Conservation (phyloP, 2,888 invertebrate species). For the Vanessa cardui region DNA sequence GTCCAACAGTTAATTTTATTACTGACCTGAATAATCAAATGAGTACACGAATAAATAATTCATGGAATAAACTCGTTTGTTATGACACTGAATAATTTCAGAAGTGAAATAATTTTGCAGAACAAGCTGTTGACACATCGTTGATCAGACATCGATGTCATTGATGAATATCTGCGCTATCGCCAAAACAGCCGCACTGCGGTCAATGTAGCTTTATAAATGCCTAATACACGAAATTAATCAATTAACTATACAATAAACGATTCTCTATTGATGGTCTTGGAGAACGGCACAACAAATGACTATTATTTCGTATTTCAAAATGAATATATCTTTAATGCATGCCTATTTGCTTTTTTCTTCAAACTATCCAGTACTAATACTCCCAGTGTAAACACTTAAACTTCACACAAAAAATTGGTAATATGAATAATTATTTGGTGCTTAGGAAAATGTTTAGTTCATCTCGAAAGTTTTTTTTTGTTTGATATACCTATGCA, state of each 20-base stretch:
- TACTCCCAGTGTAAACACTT: too few species aligned
- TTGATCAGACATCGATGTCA: neutral
- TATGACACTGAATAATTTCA: conserved; percentile 1
- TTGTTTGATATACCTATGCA: neutral
- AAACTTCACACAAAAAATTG: too few species aligned
- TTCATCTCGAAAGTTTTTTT: neutral
- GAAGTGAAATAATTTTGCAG: conserved; percentile 3
- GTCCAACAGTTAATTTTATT: too few species aligned
- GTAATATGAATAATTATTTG: neutral
- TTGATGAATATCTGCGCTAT: conserved; percentile 28
- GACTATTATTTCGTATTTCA: too few species aligned
- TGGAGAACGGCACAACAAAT: too few species aligned
- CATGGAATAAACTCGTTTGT: neutral
- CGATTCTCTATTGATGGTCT: too few species aligned
- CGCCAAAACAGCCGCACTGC: conserved; percentile 43
- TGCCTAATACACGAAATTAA: neutral
- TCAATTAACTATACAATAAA: neutral
- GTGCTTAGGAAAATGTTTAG: neutral
- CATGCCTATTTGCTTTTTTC: too few species aligned
- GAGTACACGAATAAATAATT: neutral
- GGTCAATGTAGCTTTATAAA: conserved; percentile 30
- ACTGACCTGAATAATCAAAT: too few species aligned
- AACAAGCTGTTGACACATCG: conserved; percentile 21
- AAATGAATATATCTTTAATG: too few species aligned
- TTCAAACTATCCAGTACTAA: too few species aligned